Evolutionary conservation across 2,797 vertebrate genomes (phyloP).

Genomic region (Sphenodon punctatus): DNA sequence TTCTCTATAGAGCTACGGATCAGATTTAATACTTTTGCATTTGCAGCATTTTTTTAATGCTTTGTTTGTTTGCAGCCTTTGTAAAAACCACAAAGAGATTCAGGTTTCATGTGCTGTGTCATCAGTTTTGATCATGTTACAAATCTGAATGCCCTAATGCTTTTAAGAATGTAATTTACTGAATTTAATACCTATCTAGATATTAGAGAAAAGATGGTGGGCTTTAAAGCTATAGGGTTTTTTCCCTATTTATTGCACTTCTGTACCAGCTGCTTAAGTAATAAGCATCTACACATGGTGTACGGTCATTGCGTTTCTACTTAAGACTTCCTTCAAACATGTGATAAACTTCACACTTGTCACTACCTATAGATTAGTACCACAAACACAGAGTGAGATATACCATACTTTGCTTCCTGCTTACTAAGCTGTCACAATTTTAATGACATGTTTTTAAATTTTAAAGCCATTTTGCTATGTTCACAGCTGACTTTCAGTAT

Average conservation of each 20-base stretch:
- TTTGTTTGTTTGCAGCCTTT: background rate
- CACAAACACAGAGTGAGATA: background rate
- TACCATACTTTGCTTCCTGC: background rate
- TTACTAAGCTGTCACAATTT: background rate
- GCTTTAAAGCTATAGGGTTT: background rate
- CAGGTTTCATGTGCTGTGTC: conserved; percentile 49
- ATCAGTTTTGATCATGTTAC: conserved; percentile 52
- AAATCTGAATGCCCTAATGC: conserved; percentile 37
- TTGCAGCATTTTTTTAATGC: conserved; percentile 3
- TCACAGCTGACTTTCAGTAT: background rate
- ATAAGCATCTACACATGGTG: background rate
- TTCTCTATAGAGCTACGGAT: conserved; percentile 36
- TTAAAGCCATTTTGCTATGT: background rate
- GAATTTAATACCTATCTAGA: conserved; percentile 33
- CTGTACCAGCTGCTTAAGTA: conserved; percentile 10
- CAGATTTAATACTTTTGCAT: conserved; percentile 50
- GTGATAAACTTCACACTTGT: background rate
- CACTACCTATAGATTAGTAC: background rate
- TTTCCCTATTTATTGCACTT: conserved; percentile 19
- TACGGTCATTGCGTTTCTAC: conserved; percentile 3
- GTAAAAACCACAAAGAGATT: conserved; percentile 42
- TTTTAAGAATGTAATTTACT: conserved; percentile 47
- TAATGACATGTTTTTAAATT: background rate
- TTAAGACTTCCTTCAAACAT: background rate
- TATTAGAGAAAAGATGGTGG: background rate